Evolutionary conservation across 2,888 invertebrate species (phyloP), one percentile per base, ranked within the genome.

Genomic region (Sinopyrophorus schimmeli): DNA sequence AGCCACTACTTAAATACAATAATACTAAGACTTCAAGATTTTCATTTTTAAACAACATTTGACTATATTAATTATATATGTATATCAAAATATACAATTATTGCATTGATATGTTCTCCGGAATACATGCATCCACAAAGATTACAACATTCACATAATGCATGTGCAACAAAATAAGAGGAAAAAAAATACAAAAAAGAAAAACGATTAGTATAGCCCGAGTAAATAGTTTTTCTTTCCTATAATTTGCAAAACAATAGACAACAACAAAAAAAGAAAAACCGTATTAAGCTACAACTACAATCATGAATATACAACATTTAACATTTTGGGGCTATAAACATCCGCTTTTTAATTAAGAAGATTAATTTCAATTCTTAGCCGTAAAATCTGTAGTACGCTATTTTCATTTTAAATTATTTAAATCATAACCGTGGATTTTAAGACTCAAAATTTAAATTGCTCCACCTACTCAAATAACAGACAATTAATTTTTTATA

Each of bases 91-190:
- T 44, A n/a, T 42, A 44, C 34, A 46, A 35, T 46, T 51, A 51
- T 46, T 46, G 39, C 50, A 40, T 46, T 46, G 50, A 51, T 51
- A 51, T 51, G 50, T 51, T 46, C 32, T 12, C 46, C 30, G 40
- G 46, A 44, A 51, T 46, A 49, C 49, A 49, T 43, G 48, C 42
- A 48, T 21, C 30, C 48, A 20, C 17, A 27, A 39, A 24, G 26
- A 39, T 23, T 31, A 47, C 26, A 31, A 48, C 14, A 48, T 41
- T 50, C n/a, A 31, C 6, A 23, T n/a, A 3, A 9, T 23, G n/a
- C n/a, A 2, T 3, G 2, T 23, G 9, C 23, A 23, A 9, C 5
- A 9, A 3, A 23, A 3, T 5, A 3, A 23, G 9, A 23, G 7
- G 9, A 23, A n/a, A 23, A 23, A 23, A 3, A n/a, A 9, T 23